Base-by-base conservation (phyloP, 2,113 vertebrate species). In the Entelurus aequoreus region DNA sequence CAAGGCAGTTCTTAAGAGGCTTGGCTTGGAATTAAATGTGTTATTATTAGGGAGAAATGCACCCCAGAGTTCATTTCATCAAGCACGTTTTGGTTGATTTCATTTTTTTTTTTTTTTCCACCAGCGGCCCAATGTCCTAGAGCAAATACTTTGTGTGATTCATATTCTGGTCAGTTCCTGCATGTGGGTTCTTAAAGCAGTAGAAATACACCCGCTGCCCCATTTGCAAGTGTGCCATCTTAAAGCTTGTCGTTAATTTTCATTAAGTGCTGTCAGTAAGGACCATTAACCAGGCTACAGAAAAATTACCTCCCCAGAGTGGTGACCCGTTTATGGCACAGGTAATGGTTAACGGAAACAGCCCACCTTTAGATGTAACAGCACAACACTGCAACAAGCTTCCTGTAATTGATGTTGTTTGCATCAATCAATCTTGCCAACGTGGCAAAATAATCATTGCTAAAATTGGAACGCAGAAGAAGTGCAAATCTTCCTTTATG, bases 221-320 rank as follows among this genome's bases (percentile, higher is more conserved):
- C 65, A 77, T 74, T 79, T 78, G 62, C 72, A 63, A 52, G 62
- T 54, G 52, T 7, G 38, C 46, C 40, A 13, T 78, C 57, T 71
- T 50, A 82, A 82, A 85, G 62, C 74, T 63, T 65, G 72, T 80
- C 82, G 87, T 91, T 90, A 78, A 90, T 91, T 88, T 86, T 85
- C 87, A 90, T 88, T 87, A 91, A 88, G 78, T 76, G 79, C 76
- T 83, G 88, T 89, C 87, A 86, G 84, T 78, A 85, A 88, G 87
- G 82, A 84, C 84, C 88, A 90, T 90, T 91, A 90, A 79, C 76
- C 86, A 82, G 77, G 74, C 78, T 73, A 66, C 81, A 86, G 79
- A 81, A 86, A 88, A 87, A 90, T 90, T 84, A 84, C 84, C 73
- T 88, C 88, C 81, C 81, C 63, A 55, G 86, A 87, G 90, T 63